Conservation (phyloP, 2,888 invertebrate genomes). For the Ophion costatus region DNA sequence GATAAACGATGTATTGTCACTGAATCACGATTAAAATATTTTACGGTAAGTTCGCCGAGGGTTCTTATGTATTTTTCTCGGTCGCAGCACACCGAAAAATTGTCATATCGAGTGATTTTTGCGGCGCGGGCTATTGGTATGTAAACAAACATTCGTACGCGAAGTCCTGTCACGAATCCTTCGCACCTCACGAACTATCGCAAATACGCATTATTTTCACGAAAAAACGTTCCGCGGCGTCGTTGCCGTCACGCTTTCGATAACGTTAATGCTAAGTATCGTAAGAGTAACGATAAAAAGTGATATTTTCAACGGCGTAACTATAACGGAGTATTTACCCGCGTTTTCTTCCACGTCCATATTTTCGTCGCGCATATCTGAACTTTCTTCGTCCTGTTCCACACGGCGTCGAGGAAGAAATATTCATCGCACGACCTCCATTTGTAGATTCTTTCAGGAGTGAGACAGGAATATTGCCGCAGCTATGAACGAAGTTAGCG, state of each 20-base stretch:
- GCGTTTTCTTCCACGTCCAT: conserved; percentile 42
- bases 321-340: conserved; percentile 45
- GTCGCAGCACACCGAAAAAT: neutral
- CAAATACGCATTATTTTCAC: conserved; percentile 13
- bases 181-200: conserved; percentile 48
- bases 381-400: conserved; percentile 6
- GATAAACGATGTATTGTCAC: conserved; percentile 74
- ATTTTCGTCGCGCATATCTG: conserved; percentile 3
- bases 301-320: conserved; percentile 5
- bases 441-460: conserved; percentile 45
- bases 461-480: neutral
- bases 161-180: conserved; percentile 69
- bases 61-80: conserved; percentile 47
- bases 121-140: conserved; percentile 74
- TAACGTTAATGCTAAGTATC: neutral
- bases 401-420: neutral
- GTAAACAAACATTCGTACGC: conserved; percentile 79
- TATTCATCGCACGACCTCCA: neutral
- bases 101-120: conserved; percentile 58
- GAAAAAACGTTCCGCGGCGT: neutral
- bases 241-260: conserved; percentile 2
- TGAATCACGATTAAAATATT: conserved; percentile 69
- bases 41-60: conserved; percentile 74
- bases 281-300: conserved; percentile 10
- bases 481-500: conserved; percentile 83